Base-by-base conservation (phyloP, 2,797 vertebrate species). In the Sebastes miniatus region DNA sequence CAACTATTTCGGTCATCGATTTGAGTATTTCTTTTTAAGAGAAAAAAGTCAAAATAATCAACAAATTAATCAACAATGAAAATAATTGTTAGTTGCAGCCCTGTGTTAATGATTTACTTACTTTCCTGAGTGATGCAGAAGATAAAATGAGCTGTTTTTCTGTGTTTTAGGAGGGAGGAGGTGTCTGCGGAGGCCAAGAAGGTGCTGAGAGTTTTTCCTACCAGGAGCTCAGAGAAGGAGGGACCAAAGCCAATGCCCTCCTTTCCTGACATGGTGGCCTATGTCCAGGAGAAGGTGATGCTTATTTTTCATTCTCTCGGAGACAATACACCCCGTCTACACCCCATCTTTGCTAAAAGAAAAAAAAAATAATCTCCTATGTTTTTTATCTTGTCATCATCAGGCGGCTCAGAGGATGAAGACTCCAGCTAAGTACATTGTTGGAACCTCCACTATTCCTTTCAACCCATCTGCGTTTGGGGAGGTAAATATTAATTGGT, bases 201-300 rank as follows among this genome's bases (percentile, higher is more conserved):
- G 29, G 96, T 97, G 2, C 93, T 99, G 77, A 96, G 98, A 86
- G 89, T 94, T 66, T 93, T 96, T 91, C 93, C 96, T 61, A 91
- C 92, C 76, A 96, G 95, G 91, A 96, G 86, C 70, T 94, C 95
- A 1, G 98, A 98, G 81, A 97, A 98, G 83, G 96, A 95, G 88
- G 94, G 95, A 74, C 89, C 93, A 68, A 97, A 96, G 88, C 96
- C 96, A 71, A 97, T 99, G 96, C 99, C 99, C 25, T 95, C 98
- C 9, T 99, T 99, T 90, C 96, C 98, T 80, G 97, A 99, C 89
- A 99, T 99, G 98, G 98, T 99, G 52, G 94, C 96, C 86, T 98
- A 98, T 80, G 96, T 99, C 77, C 97, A 99, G 87, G 98, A 99
- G 84, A 99, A 99, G 97, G 99, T 99, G 86, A 84, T 80, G 3